Evolutionary conservation across 2,888 invertebrate genomes (phyloP).

Genomic region (Papilio protenor): DNA sequence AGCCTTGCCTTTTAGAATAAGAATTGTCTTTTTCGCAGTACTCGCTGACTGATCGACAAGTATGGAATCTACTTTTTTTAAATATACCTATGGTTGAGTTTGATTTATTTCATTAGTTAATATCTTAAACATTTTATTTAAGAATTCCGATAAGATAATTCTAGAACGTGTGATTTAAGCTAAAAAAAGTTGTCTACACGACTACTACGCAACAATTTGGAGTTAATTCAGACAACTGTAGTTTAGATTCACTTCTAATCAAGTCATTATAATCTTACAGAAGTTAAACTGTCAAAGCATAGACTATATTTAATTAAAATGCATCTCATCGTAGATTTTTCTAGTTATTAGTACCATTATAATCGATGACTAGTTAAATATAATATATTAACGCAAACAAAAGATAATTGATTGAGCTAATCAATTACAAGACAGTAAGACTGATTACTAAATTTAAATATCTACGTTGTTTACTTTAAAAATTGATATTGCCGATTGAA

Average conservation of each 20-base stretch:
- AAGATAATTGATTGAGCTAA: neutral
- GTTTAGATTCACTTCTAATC: neutral
- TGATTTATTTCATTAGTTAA: neutral
- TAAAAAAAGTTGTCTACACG: neutral
- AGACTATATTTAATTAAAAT: neutral
- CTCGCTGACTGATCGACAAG: slow-evolving; percentile 63
- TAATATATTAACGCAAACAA: neutral
- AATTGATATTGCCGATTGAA: slow-evolving; percentile 51
- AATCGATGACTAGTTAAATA: neutral
- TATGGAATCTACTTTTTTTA: slow-evolving; percentile 62
- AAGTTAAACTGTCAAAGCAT: neutral
- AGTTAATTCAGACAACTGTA: neutral
- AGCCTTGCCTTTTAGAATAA: slow-evolving; percentile 81
- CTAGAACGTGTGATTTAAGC: neutral
- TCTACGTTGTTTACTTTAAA: slow-evolving; percentile 20
- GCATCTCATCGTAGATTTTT: neutral
- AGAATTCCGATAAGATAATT: neutral
- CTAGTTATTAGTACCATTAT: neutral
- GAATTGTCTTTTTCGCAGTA: slow-evolving; percentile 83
- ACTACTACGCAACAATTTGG: neutral
- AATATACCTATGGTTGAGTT: neutral
- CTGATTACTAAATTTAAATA: slow-evolving; percentile 6
- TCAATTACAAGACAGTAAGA: slow-evolving; percentile 3
- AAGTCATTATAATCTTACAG: neutral
- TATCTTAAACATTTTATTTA: neutral